phyloP scores from a whole-genome alignment of 2,888 invertebrate genomes.

The Caenorhabditis sulstoni region DNA sequence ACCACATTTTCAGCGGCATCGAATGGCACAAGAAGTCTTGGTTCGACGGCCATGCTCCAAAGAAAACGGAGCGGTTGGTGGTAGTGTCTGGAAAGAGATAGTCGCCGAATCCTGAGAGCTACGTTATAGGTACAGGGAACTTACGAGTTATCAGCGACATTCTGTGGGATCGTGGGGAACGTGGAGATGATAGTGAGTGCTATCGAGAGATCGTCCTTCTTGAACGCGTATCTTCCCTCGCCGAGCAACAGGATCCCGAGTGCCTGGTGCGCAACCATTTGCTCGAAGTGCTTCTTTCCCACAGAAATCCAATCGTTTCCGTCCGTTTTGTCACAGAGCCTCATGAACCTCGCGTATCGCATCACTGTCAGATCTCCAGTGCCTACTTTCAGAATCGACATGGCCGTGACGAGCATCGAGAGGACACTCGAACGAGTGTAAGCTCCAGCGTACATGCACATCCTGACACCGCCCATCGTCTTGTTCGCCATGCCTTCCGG shows the following conservation, averaged over 20 bases:
- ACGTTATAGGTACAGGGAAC: too few relatives aligned
- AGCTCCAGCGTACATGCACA: constrained; percentile 44
- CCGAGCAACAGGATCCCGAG: constrained; percentile 94
- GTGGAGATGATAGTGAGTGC: constrained; percentile 93
- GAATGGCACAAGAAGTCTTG: constrained; percentile 90
- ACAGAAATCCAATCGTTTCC: constrained; percentile 77
- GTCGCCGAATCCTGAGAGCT: too few relatives aligned
- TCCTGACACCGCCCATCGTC: constrained; percentile 27
- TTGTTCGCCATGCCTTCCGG: constrained; percentile 32
- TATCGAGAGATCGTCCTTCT: constrained; percentile 88
- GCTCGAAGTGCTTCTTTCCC: constrained; percentile 90
- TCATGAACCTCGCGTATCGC: constrained; percentile 44
- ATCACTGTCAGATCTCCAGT: constrained; percentile 53
- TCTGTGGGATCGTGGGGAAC: constrained; percentile 96
- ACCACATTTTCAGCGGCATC: constrained; percentile 85
- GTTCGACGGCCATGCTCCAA: constrained; percentile 94
- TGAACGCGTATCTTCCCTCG: constrained; percentile 86
- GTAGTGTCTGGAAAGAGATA: constrained; percentile 87
- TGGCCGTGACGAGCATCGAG: constrained; percentile 37
- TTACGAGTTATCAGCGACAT: constrained; percentile 95
- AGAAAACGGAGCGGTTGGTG: constrained; percentile 96
- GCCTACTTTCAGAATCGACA: constrained; percentile 49
- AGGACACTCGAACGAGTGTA: constrained; percentile 30
- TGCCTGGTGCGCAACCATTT: constrained; percentile 96
- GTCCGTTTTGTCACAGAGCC: constrained; percentile 32